Base-by-base conservation (phyloP, 2,113 vertebrate species). In the Lepisosteus oculatus region DNA sequence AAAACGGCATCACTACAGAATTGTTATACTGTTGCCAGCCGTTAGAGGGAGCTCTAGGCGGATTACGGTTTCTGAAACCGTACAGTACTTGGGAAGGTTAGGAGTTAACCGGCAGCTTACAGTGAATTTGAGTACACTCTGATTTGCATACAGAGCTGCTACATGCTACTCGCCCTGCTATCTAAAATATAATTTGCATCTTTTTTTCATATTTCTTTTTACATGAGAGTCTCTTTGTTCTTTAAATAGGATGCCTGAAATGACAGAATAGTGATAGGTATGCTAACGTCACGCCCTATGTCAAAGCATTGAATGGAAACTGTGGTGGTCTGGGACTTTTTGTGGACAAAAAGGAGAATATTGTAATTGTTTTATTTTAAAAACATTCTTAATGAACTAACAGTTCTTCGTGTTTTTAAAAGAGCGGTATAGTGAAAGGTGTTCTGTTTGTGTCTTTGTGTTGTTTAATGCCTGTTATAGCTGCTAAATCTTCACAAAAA, bases 31-130 rank as follows among this genome's bases (percentile, higher is more conserved):
- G 11, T 8, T 0, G 64, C 0, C 68, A 3, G n/a, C 79, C 88
- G 81, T 84, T 80, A 85, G 87, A 85, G 85, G 68, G 81, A 41
- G 77, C n/a, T 80, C 77, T 82, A 78, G 77, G 73, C 79, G 78
- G 82, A 79, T 77, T 59, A 11, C 79, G 77, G 41, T 72, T 83
- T 69, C 81, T 89, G 85, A 9, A 51, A 90, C 85, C 85, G 86
- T 86, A 84, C 79, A 71, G 63, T 78, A 72, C 72, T 76, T 75
- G 76, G 78, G 56, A 54, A 81, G 71, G 68, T 61, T 17, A 65
- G 57, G 73, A 43, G 43, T 41, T 66, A 65, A 73, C 59, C 67
- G 72, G 59, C 70, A 11, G 63, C 42, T 64, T 41, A 56, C 76
- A 65, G 68, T 79, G 67, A 72, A 70, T 41, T 44, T 72, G 56